These are phyloP conservation scores for Bembecia ichneumoniformis DNA, from an alignment of 2,888 invertebrate genomes.

Conservation along the genomic window DNA sequence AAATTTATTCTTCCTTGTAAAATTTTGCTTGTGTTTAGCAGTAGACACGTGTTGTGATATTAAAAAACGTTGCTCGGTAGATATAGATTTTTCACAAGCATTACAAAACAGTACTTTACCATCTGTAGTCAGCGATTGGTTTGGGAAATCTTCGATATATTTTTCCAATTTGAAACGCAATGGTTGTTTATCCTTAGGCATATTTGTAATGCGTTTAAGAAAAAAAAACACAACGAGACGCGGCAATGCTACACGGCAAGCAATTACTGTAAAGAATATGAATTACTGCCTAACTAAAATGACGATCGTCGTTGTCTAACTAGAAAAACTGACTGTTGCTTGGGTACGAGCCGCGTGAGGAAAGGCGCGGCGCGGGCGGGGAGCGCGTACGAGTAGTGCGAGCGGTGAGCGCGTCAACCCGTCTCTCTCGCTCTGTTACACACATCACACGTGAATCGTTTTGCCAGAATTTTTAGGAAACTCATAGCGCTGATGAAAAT, in stretches of 20 bases:
- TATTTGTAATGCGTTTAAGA: background rate
- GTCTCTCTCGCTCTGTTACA: background rate
- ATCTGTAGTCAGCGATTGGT: slow-evolving; percentile 4
- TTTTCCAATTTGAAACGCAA: slow-evolving; percentile 4
- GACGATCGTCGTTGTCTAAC: background rate
- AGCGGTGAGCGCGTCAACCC: background rate
- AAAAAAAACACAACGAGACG: background rate
- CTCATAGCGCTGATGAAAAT: background rate
- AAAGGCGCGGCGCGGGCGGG: background rate
- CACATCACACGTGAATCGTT: background rate
- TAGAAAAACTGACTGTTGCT: background rate
- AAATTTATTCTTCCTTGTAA: slow-evolving; percentile 3
- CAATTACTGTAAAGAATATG: background rate
- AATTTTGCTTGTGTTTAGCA: slow-evolving; percentile 3
- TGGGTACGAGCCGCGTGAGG: background rate
- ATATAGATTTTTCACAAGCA: slow-evolving; percentile 5
- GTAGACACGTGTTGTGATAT: background rate
- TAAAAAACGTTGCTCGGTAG: slow-evolving; percentile 3
- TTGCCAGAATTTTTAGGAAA: background rate
- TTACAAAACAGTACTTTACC: slow-evolving; percentile 4
- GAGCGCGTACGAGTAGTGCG: background rate
- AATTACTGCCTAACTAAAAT: background rate
- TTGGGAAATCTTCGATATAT: slow-evolving; percentile 4
- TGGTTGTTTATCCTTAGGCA: slow-evolving; percentile 4
- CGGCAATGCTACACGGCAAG: background rate